Percentiles rank a stretch among this genome's conserved stretches.
These are phyloP conservation scores for Puma concolor DNA, from an alignment of 2,113 vertebrate species.

Conservation along the genomic window DNA sequence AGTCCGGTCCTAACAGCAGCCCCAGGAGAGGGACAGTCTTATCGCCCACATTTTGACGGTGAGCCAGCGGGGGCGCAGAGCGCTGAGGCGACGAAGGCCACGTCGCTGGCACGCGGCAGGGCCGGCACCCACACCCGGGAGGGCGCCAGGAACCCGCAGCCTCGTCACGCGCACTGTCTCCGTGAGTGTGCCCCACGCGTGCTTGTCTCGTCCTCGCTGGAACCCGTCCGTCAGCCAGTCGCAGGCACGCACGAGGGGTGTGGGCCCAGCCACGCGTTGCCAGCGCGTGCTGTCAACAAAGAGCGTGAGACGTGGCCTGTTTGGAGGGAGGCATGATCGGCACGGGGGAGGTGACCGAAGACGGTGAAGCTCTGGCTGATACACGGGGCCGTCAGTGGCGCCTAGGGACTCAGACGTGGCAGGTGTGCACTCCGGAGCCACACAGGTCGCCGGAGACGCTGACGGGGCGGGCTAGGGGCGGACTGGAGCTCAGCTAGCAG, in stretches of 20 bases:
- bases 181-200: neutral
- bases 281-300: no score
- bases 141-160: neutral
- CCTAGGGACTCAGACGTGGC: neutral
- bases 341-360: neutral
- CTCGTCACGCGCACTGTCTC: fast-evolving
- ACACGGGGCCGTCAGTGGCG: neutral
- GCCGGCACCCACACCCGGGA: neutral
- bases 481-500: neutral
- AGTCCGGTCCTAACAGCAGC: neutral
- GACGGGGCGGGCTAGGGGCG: neutral
- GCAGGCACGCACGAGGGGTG: neutral
- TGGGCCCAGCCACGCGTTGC: neutral
- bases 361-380: neutral
- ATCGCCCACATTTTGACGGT: neutral
- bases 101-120: neutral
- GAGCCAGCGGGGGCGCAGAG: neutral
- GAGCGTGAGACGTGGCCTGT: neutral
- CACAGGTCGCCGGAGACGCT: neutral
- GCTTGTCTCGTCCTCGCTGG: neutral
- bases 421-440: neutral
- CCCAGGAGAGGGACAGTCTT: neutral
- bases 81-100: neutral
- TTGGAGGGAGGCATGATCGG: neutral
- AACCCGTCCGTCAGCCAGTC: neutral